Base-by-base conservation (phyloP, 2,113 vertebrate genomes). In the Ivindomyrus marchei region DNA sequence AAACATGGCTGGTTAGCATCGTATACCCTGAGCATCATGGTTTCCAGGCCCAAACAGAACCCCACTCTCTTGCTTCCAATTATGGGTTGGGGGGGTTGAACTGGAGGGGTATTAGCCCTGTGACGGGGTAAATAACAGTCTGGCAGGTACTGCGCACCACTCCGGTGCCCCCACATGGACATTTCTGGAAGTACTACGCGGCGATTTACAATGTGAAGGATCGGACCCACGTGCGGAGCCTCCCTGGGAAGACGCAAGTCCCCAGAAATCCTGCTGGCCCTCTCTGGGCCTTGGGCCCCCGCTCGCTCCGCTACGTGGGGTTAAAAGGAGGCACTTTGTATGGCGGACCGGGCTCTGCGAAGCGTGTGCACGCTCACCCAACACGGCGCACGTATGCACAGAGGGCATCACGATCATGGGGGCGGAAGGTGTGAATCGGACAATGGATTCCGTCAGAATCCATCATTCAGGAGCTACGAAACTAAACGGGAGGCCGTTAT, bases 291-390 rank as follows among this genome's bases (percentile, higher is more conserved):
- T 10, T 4, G 87, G 52, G 53, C 21, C 39, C 36, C 53, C 9
- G 9, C 39, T 4, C 0, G 53, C 53, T 45, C 39, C 87, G 15
- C 21, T 24, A 77, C 45, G 52, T 45, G 52, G 77, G 80, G 17
- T 52, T 36, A 47, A 74, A 85, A 84, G 87, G 90, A 90, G 90
- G 90, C 90, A 90, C 90, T 90, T 88, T 4, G 52, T 53, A 83
- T 42, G 87, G 21, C 24, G 58, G 21, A 47, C 88, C 15, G 27
- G 45, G 53, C 49, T 45, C 58, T 66, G 24, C 1, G 3, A 90
- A 24, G 50, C 36, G 50, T 6, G 21, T 8, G 52, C 62, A 80
- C 10, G 3, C 47, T 5, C 21, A 8, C 49, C 49, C n/a, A 6
- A 87, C 85, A 53, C 49, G n/a, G 49, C 5, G 13, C n/a, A 87